Percentiles rank a stretch among this genome's conserved stretches.
phyloP scores from a whole-genome alignment of 2,113 vertebrate genomes.

The Xiphias gladius region DNA sequence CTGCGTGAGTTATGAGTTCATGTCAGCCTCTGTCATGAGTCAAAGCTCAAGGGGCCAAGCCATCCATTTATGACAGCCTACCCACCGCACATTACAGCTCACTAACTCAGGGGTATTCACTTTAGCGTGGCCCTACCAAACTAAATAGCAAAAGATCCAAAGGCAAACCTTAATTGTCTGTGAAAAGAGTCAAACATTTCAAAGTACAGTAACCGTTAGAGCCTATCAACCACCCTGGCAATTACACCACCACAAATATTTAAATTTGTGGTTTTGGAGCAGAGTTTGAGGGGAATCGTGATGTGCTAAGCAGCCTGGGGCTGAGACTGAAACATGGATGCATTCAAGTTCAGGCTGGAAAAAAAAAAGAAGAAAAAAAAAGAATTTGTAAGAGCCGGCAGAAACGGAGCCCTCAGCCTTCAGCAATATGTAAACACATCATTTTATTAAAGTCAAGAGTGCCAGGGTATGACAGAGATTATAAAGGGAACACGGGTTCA shows the following conservation, averaged over 20 bases:
- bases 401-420: conserved; percentile 65
- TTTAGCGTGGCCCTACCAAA: conserved; percentile 57
- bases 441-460: conserved; percentile 69
- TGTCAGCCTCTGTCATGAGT: conserved; percentile 57
- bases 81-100: conserved; percentile 55
- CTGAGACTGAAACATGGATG: conserved; percentile 57
- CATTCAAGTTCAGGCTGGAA: conserved; percentile 39
- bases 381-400: conserved; percentile 38
- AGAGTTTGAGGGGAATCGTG: conserved; percentile 59
- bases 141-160: conserved; percentile 69
- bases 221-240: conserved; percentile 75
- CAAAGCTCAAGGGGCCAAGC: conserved; percentile 46
- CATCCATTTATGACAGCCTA: conserved; percentile 50
- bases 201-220: conserved; percentile 76
- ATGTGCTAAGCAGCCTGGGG: conserved; percentile 70
- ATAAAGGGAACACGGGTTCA: conserved; percentile 66
- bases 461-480: conserved; percentile 72
- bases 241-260: conserved; percentile 81
- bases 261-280: conserved; percentile 78
- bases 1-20: conserved; percentile 62
- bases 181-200: conserved; percentile 82
- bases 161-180: conserved; percentile 81
- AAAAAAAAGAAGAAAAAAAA: conserved; percentile 22
- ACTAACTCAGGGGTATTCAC: conserved; percentile 61
- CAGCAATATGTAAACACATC: conserved; percentile 78